phyloP scores from a whole-genome alignment of 2,113 vertebrate species.

The Dolichallabes microphthalmus region DNA sequence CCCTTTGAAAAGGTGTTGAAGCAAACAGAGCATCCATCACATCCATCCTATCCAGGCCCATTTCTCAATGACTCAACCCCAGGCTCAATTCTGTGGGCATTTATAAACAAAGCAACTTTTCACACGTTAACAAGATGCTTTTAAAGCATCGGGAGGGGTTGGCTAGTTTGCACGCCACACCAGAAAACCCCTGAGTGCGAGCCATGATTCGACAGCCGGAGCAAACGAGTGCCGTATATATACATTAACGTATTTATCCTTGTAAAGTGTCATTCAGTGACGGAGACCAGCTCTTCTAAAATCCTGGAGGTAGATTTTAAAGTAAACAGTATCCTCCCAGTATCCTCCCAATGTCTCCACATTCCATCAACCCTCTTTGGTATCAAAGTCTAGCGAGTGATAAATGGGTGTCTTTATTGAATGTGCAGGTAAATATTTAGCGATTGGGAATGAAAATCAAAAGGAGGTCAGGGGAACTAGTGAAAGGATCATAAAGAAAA shows the following conservation, averaged over 20 bases:
- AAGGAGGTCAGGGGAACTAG: slow-evolving; percentile 5
- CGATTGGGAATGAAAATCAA: not conserved
- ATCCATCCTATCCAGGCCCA: slow-evolving; percentile 56
- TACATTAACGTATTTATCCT: slow-evolving; percentile 52
- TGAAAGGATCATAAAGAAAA: not conserved
- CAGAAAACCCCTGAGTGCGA: slow-evolving; percentile 39
- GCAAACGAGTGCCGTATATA: slow-evolving; percentile 49
- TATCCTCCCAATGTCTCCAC: slow-evolving; percentile 37
- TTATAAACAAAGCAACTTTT: slow-evolving; percentile 60
- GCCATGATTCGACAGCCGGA: slow-evolving; percentile 3
- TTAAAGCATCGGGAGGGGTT: slow-evolving; percentile 45
- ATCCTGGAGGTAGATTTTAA: slow-evolving; percentile 39
- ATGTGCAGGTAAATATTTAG: slow-evolving; percentile 38
- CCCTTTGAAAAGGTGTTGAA: slow-evolving; percentile 57
- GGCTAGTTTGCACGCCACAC: slow-evolving; percentile 19
- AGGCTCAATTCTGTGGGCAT: slow-evolving; percentile 44
- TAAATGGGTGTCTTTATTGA: slow-evolving; percentile 32
- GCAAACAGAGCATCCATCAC: slow-evolving; percentile 63
- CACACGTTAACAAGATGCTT: slow-evolving; percentile 57
- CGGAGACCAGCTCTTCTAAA: slow-evolving; percentile 43
- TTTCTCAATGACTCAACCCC: slow-evolving; percentile 53
- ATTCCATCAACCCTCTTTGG: slow-evolving; percentile 24
- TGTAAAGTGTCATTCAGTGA: slow-evolving; percentile 47
- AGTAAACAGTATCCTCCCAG: slow-evolving; percentile 47
- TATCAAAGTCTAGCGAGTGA: slow-evolving; percentile 40